Evolutionary conservation across 2,888 invertebrate genomes (phyloP), one percentile per base, ranked within the genome.

Genomic region (Tryphoninae sp.): DNA sequence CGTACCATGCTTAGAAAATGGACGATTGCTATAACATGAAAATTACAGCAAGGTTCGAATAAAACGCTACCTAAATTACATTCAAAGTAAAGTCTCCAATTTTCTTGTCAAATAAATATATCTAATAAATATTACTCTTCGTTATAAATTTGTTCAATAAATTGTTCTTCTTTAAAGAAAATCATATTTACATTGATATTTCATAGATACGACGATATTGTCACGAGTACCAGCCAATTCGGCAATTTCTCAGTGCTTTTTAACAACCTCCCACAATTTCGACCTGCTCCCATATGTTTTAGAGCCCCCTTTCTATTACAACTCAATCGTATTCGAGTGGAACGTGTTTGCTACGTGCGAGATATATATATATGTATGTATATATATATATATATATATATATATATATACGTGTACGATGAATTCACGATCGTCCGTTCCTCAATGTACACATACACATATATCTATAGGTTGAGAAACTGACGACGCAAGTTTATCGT

Each of bases 401-500:
- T 53, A 42, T 23, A 33, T 53, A 51, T 53, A 68, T 68, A 68
- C 49, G 16, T 23, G 55, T 53, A 42, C 33, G 9, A 40, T 23
- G 16, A n/a, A 69, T 26, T 68, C 51, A 45, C 55, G 61, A 9
- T 69, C 33, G 45, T 19, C 33, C 55, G 16, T 62, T 45, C 26
- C n/a, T 22, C 16, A 58, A 45, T 67, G 55, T 45, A 13, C 13
- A 45, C 13, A 45, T 45, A 11, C 13, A 45, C 13, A 13, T 67
- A 73, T 53, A 62, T 33, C 40, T 62, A 73, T 78, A 55, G 26
- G 74, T 71, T 22, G 59, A 72, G 67, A 71, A 68, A 65, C 51
- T 13, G 78, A 80, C 69, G 68, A 74, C 55, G 65, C 64, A 62
- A 79, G 71, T 82, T 78, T 79, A 82, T 78, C 71, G 75, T 78